These are phyloP conservation scores for Eucera pruinosa DNA, from an alignment of 2,888 invertebrate genomes.

Conservation along the genomic window DNA sequence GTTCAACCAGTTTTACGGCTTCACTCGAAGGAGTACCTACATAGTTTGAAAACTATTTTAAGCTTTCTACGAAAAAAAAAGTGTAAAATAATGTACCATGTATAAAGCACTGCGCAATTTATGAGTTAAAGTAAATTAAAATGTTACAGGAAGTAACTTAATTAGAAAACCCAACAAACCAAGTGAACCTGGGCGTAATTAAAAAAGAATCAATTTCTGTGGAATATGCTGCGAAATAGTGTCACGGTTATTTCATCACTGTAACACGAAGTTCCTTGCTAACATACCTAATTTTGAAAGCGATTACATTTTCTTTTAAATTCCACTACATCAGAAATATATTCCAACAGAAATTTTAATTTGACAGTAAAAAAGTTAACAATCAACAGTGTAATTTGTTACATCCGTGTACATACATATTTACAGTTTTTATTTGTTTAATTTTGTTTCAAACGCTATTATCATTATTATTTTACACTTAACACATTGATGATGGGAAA, in stretches of 20 bases:
- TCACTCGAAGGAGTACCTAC: background rate
- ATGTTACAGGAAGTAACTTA: background rate
- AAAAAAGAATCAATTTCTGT: background rate
- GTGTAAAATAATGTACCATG: background rate
- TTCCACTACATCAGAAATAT: too few relatives aligned
- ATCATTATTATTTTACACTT: too few relatives aligned
- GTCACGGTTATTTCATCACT: constrained; percentile 5
- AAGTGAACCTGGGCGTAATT: too few relatives aligned
- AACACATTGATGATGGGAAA: too few relatives aligned
- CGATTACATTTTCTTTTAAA: constrained; percentile 14
- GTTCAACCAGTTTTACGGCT: constrained; percentile 12
- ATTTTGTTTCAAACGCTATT: background rate
- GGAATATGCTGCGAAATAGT: background rate
- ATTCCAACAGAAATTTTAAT: constrained; percentile 19
- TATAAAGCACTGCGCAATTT: background rate
- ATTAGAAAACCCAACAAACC: background rate
- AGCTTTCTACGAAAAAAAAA: background rate
- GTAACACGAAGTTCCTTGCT: constrained; percentile 1
- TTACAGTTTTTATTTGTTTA: background rate
- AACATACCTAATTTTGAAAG: background rate
- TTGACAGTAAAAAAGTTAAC: background rate
- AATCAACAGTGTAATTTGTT: background rate
- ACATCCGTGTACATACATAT: background rate
- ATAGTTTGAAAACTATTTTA: too few relatives aligned
- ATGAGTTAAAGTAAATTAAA: background rate